Evolutionary conservation across 1,140 invertebrate genomes (phyloP), one percentile per base, ranked within the genome.

Genomic region (Triops longicaudatus): DNA sequence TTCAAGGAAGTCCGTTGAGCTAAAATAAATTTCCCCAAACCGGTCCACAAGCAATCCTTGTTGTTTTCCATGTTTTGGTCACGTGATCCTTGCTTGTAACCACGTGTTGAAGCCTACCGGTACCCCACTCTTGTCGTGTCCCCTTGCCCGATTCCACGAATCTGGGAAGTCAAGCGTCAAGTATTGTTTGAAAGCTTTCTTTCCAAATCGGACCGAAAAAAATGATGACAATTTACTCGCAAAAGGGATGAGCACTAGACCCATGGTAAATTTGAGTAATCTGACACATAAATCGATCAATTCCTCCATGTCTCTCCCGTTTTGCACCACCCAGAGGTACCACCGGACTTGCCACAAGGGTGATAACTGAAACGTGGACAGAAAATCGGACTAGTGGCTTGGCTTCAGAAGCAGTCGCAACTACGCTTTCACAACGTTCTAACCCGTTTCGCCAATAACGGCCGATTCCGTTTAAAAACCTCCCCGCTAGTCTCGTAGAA

Each of bases 261-360:
- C 50, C 50, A 63, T 63, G 50, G 50, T 63, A 63, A 63, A 63
- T 14, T 63, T 63, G 50, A 63, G 17, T 22, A 63, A 22, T 22
- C 50, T 63, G 22, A 63, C 50, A 9, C 50, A 63, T 14, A 63
- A 63, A 22, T 63, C 50, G 14, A 63, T 63, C n/a, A 63, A 22
- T 63, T 63, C 50, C 14, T 63, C 50, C 50, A 63, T 63, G 31
- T 1, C 17, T 63, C 0, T 17, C 50, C 50, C 3, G 14, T n/a
- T 22, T 63, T 63, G 50, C 50, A 63, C 50, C 14, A 17, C 50
- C 22, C 50, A 63, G 17, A 63, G 50, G n/a, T 63, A 63, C 50
- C 50, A 63, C n/a, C 50, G 50, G 50, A 63, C 50, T 63, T 63
- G 50, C 50, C 50, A 63, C 50, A 63, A 63, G 50, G n/a, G 50